phyloP scores from a whole-genome alignment of 2,113 vertebrate species.

The Pleuronectes platessa region DNA sequence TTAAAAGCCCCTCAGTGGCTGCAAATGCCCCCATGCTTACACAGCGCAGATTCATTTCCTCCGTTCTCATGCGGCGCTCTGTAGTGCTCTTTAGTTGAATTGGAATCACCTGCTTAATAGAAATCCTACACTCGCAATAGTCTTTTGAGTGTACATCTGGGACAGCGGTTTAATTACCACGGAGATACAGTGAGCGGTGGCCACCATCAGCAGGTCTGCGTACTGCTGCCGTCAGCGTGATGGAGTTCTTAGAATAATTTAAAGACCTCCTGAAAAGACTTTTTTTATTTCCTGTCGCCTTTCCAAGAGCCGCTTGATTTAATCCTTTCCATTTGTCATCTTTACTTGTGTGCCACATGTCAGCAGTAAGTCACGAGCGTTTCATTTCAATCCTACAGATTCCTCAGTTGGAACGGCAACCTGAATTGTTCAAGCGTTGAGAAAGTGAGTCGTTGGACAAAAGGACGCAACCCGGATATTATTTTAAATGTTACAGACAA shows the following conservation, averaged over 20 bases:
- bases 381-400: constrained; percentile 60
- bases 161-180: constrained; percentile 59
- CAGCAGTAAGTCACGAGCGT: constrained; percentile 67
- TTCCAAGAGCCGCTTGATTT: constrained; percentile 69
- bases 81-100: constrained; percentile 27
- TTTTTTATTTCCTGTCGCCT: constrained; percentile 46
- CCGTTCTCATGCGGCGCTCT: constrained; percentile 13
- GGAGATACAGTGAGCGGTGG: constrained; percentile 7
- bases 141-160: constrained; percentile 36
- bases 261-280: constrained; percentile 61
- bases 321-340: constrained; percentile 79
- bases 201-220: constrained; percentile 53
- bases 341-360: constrained; percentile 59
- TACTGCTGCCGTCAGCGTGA: constrained; percentile 65
- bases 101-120: constrained; percentile 58
- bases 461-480: neutral
- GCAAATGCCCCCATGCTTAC: constrained; percentile 25
- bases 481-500: neutral
- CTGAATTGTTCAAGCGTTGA: no score
- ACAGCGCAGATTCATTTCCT: constrained; percentile 40
- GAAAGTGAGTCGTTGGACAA: neutral
- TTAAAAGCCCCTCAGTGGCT: constrained; percentile 54
- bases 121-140: constrained; percentile 39
- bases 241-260: constrained; percentile 79
- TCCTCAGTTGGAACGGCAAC: constrained; percentile 55